Conservation (phyloP, 2,888 invertebrate species). For the Hypomecis atomaria region DNA sequence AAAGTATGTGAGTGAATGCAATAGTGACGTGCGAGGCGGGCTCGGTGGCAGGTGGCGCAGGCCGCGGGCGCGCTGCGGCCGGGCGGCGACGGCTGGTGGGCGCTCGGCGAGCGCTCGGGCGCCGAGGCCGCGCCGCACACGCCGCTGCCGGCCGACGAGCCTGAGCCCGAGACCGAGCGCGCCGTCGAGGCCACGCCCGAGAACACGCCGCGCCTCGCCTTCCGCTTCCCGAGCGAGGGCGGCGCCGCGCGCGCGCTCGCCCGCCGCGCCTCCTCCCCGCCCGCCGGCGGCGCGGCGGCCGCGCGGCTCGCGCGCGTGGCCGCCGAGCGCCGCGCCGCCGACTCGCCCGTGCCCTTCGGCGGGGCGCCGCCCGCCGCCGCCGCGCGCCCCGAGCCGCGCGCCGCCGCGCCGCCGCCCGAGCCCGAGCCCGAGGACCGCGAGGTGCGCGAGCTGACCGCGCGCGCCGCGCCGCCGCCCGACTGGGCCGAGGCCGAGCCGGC, state of each 20-base stretch:
- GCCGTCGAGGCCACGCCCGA: slow-evolving; percentile 84
- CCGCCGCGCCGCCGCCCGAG: slow-evolving; percentile 59
- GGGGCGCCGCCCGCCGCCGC: slow-evolving; percentile 69
- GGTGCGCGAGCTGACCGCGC: slow-evolving; percentile 79
- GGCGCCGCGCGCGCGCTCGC: slow-evolving; percentile 62
- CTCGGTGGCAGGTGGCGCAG: slow-evolving; percentile 91
- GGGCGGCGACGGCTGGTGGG: slow-evolving; percentile 76
- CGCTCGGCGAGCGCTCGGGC: slow-evolving; percentile 73
- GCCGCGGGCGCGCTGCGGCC: slow-evolving; percentile 87
- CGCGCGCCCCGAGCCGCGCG: slow-evolving; percentile 58
- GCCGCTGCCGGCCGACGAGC: slow-evolving; percentile 75
- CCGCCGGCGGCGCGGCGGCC: slow-evolving; percentile 46
- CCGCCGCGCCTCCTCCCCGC: slow-evolving; percentile 52
- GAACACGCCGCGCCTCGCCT: slow-evolving; percentile 66
- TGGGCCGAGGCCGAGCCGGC: slow-evolving; percentile 45
- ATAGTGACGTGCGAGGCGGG: neutral
- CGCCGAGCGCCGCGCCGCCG: slow-evolving; percentile 75
- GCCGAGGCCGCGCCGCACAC: slow-evolving; percentile 78
- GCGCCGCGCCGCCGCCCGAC: slow-evolving; percentile 50
- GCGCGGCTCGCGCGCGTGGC: slow-evolving; percentile 77
- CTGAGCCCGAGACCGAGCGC: slow-evolving; percentile 89
- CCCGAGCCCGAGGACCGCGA: slow-evolving; percentile 59
- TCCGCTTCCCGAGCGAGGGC: slow-evolving; percentile 39
- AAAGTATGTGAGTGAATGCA: neutral
- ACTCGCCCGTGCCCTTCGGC: slow-evolving; percentile 77